Evolutionary conservation across 2,113 vertebrate species (phyloP).

Genomic region (Gallinago paraguaiae): DNA sequence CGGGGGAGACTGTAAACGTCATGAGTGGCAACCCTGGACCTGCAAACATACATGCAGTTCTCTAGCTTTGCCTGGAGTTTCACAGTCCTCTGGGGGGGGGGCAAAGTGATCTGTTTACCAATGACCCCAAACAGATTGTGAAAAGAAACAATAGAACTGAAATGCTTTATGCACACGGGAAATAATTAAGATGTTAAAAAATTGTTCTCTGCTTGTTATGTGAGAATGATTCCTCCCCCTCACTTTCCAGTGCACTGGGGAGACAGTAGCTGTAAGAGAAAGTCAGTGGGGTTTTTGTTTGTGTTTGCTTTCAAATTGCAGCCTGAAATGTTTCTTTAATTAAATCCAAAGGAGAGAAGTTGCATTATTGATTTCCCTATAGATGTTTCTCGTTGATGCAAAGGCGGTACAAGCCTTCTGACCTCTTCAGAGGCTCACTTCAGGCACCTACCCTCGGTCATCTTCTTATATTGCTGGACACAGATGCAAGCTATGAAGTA

Average conservation of each 20-base stretch:
- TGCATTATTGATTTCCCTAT: conserved; percentile 13
- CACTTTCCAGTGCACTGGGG: background rate
- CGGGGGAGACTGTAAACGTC: background rate
- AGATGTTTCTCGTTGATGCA: background rate
- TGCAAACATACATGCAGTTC: background rate
- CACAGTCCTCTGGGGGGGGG: background rate
- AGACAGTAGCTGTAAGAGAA: background rate
- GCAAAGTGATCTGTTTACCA: conserved; percentile 2
- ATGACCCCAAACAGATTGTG: background rate
- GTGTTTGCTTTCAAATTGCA: conserved; percentile 8
- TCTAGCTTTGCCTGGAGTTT: background rate
- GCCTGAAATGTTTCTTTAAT: conserved; percentile 37
- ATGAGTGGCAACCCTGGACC: background rate
- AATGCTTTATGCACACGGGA: background rate
- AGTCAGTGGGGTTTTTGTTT: background rate
- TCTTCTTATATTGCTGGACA: background rate
- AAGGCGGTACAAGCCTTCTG: background rate
- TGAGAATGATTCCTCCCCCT: conserved; percentile 17
- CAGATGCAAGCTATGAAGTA: background rate
- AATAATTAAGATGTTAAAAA: conserved; percentile 31
- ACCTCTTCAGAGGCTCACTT: conserved; percentile 18
- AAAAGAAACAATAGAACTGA: conserved; percentile 10
- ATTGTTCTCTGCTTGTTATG: background rate
- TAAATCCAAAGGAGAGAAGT: conserved; percentile 36
- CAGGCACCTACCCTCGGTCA: background rate